Percentiles rank a stretch among this genome's conserved stretches.
These are phyloP conservation scores for Pipistrellus pipistrellus DNA, from an alignment of 2,797 vertebrate genomes.

Conservation along the genomic window DNA sequence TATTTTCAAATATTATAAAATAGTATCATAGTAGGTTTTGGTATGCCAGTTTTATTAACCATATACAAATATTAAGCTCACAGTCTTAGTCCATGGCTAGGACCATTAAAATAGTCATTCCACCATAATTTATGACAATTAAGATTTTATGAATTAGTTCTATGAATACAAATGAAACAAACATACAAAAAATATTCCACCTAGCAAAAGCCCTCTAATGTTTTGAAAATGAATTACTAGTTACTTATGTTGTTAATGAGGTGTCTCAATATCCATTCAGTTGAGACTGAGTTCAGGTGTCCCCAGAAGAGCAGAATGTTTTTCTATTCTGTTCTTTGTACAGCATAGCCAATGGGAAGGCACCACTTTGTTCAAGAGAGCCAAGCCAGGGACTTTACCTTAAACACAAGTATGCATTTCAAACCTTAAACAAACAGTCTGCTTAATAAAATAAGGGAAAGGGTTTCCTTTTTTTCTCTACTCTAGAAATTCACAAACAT, in stretches of 20 bases:
- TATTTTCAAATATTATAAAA: slow-evolving; percentile 15
- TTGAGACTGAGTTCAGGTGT: slow-evolving; percentile 47
- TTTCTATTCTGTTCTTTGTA: slow-evolving; percentile 70
- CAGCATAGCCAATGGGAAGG: slow-evolving; percentile 63
- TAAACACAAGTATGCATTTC: slow-evolving; percentile 85
- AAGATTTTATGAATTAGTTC: background rate
- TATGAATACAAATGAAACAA: background rate
- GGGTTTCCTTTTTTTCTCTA: slow-evolving; percentile 80
- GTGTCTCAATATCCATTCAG: background rate
- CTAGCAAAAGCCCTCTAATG: background rate
- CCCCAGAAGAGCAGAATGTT: slow-evolving; percentile 10
- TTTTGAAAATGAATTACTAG: background rate
- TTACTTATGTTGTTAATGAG: background rate
- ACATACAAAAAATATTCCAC: background rate
- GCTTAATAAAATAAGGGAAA: slow-evolving; percentile 86
- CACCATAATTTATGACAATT: background rate
- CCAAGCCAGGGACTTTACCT: slow-evolving; percentile 76
- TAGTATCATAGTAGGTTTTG: background rate
- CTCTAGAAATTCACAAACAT: slow-evolving; percentile 89
- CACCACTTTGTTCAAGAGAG: slow-evolving; percentile 73
- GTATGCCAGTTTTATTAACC: background rate
- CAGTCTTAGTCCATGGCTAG: background rate
- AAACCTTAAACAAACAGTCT: slow-evolving; percentile 88
- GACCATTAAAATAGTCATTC: background rate
- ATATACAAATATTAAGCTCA: background rate